Base-by-base conservation (phyloP, 2,797 vertebrate genomes). In the Melanotaenia boesemani region DNA sequence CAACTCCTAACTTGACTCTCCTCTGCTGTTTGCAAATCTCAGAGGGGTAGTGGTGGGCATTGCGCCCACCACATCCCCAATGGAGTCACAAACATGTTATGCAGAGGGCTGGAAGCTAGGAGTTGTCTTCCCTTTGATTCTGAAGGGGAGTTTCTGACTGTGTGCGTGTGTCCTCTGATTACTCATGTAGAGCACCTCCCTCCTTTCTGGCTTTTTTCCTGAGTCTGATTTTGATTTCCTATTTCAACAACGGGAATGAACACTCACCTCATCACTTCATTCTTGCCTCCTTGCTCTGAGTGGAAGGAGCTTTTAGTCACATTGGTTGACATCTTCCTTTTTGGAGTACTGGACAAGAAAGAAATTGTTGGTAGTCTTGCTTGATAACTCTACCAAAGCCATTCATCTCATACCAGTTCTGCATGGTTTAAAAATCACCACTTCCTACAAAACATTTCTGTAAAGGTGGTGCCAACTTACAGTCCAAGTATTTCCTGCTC, bases 261-360 rank as follows among this genome's bases (percentile, higher is more conserved):
- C 69, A 73, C 46, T 85, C 82, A 81, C 67, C 32, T 82, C 80
- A 89, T 91, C 72, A 80, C 70, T 36, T 88, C 81, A 85, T 87
- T 80, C 59, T 86, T 81, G 67, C 61, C 62, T 44, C 39, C 28
- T 72, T 79, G 70, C 76, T 82, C 76, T 24, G 4, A 84, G 48
- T 80, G 65, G 72, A 76, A 79, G 66, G 62, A 76, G 70, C 28
- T 72, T 55, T 83, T 72, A 65, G 63, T 62, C 63, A 80, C 62
- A 74, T 70, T 58, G 71, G 32, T 67, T 15, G 62, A 58, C 18
- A 26, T 69, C 60, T 80, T 77, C 48, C 48, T 76, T 80, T 57
- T 60, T 58, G 36, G 67, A 85, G 73, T 63, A 54, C 61, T 70
- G 56, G 74, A 85, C 70, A 83, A 76, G 67, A 69, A 74, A 74